Evolutionary conservation across 2,888 invertebrate genomes (phyloP).

Genomic region (Sinohyriopsis cumingii): DNA sequence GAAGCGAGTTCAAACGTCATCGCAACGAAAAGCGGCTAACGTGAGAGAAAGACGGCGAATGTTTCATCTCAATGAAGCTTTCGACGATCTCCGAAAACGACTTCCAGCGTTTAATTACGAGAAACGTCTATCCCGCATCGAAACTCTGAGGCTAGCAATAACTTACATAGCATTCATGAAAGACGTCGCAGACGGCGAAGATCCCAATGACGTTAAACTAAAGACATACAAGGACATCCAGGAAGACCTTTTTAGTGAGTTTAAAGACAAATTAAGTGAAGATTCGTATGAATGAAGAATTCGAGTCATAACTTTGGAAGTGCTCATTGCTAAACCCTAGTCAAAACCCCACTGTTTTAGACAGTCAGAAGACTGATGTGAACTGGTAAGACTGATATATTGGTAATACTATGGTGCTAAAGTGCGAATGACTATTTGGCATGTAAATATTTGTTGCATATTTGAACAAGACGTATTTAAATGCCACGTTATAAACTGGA

Average conservation of each 20-base stretch:
- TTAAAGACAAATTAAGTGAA: conserved; percentile 3
- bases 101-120: conserved; percentile 67
- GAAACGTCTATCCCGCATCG: conserved; percentile 72
- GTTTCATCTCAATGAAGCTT: conserved; percentile 64
- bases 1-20: conserved; percentile 56
- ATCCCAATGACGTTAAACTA: conserved; percentile 51
- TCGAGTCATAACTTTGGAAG: no score
- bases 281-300: no score
- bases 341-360: no score
- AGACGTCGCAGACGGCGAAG: conserved; percentile 77
- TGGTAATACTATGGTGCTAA: no score
- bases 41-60: conserved; percentile 62
- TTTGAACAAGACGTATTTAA: no score
- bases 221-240: conserved; percentile 22
- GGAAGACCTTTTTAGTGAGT: conserved; percentile 9
- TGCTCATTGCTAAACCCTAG: no score
- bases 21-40: conserved; percentile 65
- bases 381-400: no score
- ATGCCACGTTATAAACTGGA: no score
- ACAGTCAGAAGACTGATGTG: no score
- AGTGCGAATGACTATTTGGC: no score
- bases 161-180: conserved; percentile 98
- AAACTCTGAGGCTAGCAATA: conserved; percentile 93
- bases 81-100: conserved; percentile 60
- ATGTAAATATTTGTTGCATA: no score